Evolutionary conservation across 2,797 vertebrate genomes (phyloP).

Genomic region (Lates japonicus): DNA sequence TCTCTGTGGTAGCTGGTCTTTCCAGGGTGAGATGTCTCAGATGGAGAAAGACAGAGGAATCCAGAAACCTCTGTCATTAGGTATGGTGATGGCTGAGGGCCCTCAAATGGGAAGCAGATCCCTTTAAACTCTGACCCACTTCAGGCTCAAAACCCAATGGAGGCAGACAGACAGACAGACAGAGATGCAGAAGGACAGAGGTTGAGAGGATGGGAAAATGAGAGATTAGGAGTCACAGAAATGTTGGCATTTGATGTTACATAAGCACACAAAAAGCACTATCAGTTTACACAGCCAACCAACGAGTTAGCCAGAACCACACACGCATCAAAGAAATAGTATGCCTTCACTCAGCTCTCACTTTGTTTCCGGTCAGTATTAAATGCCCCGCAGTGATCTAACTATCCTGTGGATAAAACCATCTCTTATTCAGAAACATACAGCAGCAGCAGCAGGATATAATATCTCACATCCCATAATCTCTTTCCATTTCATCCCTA

Average conservation of each 20-base stretch:
- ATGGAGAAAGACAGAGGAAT: conserved; percentile 48
- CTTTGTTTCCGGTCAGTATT: conserved; percentile 31
- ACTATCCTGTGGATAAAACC: conserved; percentile 29
- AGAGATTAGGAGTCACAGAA: conserved; percentile 34
- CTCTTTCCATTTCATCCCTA: conserved; percentile 35
- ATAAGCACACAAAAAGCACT: conserved; percentile 17
- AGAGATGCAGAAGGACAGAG: conserved; percentile 26
- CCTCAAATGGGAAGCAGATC: conserved; percentile 69
- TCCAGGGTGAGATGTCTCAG: conserved; percentile 53
- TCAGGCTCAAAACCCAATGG: conserved; percentile 53
- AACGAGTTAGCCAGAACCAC: conserved; percentile 21
- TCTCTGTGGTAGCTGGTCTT: conserved; percentile 29
- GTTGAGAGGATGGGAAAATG: conserved; percentile 41
- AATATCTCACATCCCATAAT: conserved; percentile 48
- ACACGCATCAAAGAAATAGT: conserved; percentile 10
- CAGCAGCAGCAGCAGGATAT: conserved; percentile 33
- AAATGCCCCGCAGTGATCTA: conserved; percentile 32
- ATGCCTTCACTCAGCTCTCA: conserved; percentile 13
- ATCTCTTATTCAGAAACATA: conserved; percentile 26
- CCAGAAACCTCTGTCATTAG: conserved; percentile 68
- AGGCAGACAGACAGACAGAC: conserved; percentile 31
- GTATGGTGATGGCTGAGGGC: conserved; percentile 50
- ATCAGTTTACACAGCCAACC: conserved; percentile 11
- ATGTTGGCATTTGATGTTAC: conserved; percentile 26
- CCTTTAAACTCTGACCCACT: conserved; percentile 70